Conservation (phyloP, 1,140 invertebrate species). For the Diuraphis noxia region DNA sequence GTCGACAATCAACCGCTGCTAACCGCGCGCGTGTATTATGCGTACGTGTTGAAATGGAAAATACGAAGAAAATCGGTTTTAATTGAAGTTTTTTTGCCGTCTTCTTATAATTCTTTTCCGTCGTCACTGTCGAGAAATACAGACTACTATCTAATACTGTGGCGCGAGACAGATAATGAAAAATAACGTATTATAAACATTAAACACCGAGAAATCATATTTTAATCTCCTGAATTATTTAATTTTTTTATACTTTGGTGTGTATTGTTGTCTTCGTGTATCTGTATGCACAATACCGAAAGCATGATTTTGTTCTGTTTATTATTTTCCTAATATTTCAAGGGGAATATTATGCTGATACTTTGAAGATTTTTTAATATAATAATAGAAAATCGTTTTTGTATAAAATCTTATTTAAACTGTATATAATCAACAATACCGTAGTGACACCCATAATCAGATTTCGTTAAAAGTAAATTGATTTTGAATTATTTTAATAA, state of each 20-base stretch:
- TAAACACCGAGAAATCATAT: not conserved
- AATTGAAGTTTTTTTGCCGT: slow-evolving; percentile 20
- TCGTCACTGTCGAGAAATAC: not conserved
- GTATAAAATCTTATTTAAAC: not conserved
- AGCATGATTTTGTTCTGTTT: not conserved
- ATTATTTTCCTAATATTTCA: not conserved
- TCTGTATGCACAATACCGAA: not conserved
- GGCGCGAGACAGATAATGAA: not conserved
- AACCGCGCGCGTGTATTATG: not conserved
- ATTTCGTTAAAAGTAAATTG: not conserved
- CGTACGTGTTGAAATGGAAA: slow-evolving; percentile 24
- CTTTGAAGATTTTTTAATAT: not conserved
- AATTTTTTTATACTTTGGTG: not conserved
- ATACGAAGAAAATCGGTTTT: not conserved
- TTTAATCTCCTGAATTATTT: not conserved
- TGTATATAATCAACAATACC: not conserved
- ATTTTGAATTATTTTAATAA: slow-evolving; percentile 7
- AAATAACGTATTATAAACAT: not conserved
- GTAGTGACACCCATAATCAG: not conserved
- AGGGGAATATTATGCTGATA: not conserved
- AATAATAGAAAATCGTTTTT: slow-evolving; percentile 15
- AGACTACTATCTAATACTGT: not conserved
- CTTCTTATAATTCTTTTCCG: not conserved
- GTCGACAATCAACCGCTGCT: not conserved
- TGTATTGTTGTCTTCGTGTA: not conserved